Conservation (phyloP, 2,113 vertebrate species). For the Indicator indicator region DNA sequence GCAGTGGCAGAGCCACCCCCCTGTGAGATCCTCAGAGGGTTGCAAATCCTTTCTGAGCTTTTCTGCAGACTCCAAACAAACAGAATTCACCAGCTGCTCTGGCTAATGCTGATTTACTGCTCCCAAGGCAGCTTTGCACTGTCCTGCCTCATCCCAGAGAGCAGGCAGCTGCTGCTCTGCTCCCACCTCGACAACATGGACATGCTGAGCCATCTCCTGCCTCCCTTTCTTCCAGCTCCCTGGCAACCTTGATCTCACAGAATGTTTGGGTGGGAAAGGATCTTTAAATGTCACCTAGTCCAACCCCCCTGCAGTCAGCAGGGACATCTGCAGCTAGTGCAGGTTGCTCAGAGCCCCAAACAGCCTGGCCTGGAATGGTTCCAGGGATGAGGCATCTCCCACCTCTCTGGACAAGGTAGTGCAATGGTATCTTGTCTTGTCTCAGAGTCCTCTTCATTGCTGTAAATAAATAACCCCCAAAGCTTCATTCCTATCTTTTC, state of each 20-base stretch:
- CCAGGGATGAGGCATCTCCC: too few relatives aligned
- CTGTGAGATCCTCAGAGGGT: not conserved
- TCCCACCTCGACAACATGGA: accelerated
- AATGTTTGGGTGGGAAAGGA: too few relatives aligned
- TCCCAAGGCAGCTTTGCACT: not conserved
- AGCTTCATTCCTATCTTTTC: not conserved
- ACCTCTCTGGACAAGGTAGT: too few relatives aligned
- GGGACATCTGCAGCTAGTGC: too few relatives aligned
- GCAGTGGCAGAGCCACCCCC: not conserved
- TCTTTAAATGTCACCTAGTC: too few relatives aligned
- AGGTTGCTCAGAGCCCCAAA: too few relatives aligned
- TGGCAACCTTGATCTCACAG: not conserved
- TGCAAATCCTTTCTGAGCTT: not conserved
- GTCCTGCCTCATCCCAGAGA: not conserved
- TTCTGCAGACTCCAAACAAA: not conserved
- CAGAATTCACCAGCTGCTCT: not conserved
- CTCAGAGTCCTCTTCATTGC: not conserved
- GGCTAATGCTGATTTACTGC: not conserved
- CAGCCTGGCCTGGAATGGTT: too few relatives aligned
- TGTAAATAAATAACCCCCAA: not conserved
- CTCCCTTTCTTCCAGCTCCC: not conserved
- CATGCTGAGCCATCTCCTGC: accelerated
- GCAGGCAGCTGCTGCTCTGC: not conserved
- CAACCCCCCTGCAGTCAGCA: too few relatives aligned
- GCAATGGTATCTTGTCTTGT: not conserved